Base-by-base conservation (phyloP, 2,797 vertebrate genomes). In the Thalassophryne amazonica region DNA sequence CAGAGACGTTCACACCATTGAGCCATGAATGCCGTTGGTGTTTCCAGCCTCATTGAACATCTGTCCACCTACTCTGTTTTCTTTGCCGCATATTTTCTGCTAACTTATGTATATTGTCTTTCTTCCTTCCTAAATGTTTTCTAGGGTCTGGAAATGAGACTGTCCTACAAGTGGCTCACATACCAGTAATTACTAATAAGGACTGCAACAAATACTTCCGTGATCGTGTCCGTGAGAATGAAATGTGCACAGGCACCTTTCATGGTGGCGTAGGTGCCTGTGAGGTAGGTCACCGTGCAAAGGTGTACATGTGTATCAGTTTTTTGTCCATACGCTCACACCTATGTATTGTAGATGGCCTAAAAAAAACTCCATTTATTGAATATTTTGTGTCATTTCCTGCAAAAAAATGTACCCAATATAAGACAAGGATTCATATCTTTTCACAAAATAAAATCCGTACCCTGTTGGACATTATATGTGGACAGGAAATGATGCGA, bases 201-300 rank as follows among this genome's bases (percentile, higher is more conserved):
- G 88, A 95, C 2, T 99, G 96, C 80, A 93, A 93, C 6, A 52
- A 42, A 6, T 93, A 89, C 2, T 90, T 93, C 76, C 89, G 89
- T 4, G 93, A 93, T 42, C 93, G 89, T 0, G 82, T 97, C 9
- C 92, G 85, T 7, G 94, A 96, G 65, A 93, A 83, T 0, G 96
- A 99, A 84, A 93, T 99, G 89, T 99, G 96, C 81, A 97, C 97
- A 0, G 73, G 57, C 19, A 85, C 92, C 0, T 85, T 95, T 67
- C 66, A 75, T 0, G 88, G 80, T 0, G 91, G 93, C 0, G 89
- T 91, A 1, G 96, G 97, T 0, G 95, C 95, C 36, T 99, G 97
- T 2, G 96, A 99, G 93, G 96, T 98, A 76, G 60, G 86, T 71
- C 47, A 27, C 45, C 13, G 9, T 13, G 11, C 19, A 7, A 20